Evolutionary conservation across 2,113 vertebrate genomes (phyloP), one percentile per base, ranked within the genome.

Genomic region (Theropithecus gelada): DNA sequence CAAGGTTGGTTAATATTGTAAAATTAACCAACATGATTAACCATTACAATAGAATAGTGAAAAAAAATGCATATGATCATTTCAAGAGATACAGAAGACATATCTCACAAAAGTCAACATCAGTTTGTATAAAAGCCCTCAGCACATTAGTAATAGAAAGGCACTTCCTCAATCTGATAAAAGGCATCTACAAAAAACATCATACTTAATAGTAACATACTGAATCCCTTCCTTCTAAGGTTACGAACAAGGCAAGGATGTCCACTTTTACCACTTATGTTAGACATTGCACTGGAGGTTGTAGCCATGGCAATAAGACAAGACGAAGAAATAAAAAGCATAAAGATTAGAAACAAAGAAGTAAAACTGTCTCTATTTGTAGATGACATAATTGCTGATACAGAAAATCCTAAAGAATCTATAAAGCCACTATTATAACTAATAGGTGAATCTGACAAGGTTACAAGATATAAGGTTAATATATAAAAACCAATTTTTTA

Each of bases 11-110:
- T 59, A 96, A 55, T 52, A 78, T 23, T 70, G 18, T 81, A 81
- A 86, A 93, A 81, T 90, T 86, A 96, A 66, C 35, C 68, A 68
- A n/a, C 30, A 6, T 84, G 79, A 88, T 66, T 82, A 94, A 78
- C n/a, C 27, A 75, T 86, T 85, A 68, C 8, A 72, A 70, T 6
- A 81, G 27, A 96, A 84, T 88, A 89, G 61, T 32, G 14, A 13
- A 84, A 55, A 55, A 64, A 52, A n/a, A 17, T 6, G 32, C 18
- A 55, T 45, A 61, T 38, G 17, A 59, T 40, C 30, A 90, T 81
- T 76, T 97, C 48, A 85, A 81, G 5, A n/a, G 76, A 61, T 81
- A 25, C 11, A 83, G 45, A 94, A 66, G 17, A 85, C 40, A 38
- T 0, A 88, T n/a, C 30, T 45, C 43, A 82, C 11, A 82, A 88